Conservation (phyloP, 2,113 vertebrate genomes). For the Synchiropus splendidus region DNA sequence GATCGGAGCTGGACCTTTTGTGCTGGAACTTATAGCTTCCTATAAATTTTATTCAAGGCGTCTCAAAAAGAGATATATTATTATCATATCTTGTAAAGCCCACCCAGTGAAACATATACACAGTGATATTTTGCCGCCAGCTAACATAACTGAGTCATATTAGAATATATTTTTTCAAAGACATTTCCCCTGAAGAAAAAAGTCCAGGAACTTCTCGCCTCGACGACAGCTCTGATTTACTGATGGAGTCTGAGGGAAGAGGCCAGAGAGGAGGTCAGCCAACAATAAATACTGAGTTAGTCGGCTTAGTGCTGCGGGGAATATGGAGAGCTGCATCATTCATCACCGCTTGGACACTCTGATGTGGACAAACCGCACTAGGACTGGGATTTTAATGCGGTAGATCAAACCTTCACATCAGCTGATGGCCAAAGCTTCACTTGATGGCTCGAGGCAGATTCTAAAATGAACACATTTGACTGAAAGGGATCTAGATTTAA, state of each 20-base stretch:
- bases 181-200: constrained; percentile 18
- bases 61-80: no score
- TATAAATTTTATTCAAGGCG: no score
- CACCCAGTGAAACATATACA: no score
- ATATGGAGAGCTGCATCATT: constrained; percentile 19
- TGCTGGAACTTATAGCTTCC: no score
- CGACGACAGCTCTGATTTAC: constrained; percentile 43
- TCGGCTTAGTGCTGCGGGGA: constrained; percentile 31
- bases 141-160: no score
- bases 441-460: no score
- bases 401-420: constrained; percentile 7
- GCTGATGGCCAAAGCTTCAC: constrained; percentile 8
- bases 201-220: constrained; percentile 18
- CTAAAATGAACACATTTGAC: no score
- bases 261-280: constrained; percentile 27
- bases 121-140: no score
- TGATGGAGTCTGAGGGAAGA: constrained; percentile 22
- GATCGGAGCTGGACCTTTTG: no score
- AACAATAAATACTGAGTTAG: constrained; percentile 39
- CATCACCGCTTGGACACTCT: constrained; percentile 35
- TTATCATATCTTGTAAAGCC: no score
- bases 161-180: constrained; percentile 1
- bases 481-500: no score
- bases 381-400: constrained; percentile 31
- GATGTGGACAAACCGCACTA: constrained; percentile 15